Base-by-base conservation (phyloP, 2,888 invertebrate genomes). In the Drosophila hawaiiensis region DNA sequence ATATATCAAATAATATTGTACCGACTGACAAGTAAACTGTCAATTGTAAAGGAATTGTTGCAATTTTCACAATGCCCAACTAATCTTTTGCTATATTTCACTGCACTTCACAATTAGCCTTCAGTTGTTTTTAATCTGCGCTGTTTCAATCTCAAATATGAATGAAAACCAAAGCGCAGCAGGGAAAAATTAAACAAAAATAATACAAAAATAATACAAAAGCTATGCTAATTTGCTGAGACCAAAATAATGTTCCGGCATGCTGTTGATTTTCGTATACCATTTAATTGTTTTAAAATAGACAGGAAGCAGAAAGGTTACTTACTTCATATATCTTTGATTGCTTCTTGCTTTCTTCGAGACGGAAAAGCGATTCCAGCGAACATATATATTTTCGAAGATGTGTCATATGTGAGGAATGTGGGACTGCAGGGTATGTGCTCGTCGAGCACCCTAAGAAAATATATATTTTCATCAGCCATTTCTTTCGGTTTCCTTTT, bases 161-260 rank as follows among this genome's bases (percentile, higher is more conserved):
- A 49, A 37, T 33, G 25, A 58, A 43, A 56, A 49, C 33, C 25
- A 59, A 58, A 52, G 29, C 47, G 35, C 2, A 35, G 14, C 35
- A 37, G 14, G 16, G 12, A 43, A 28, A 35, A 47, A 9, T 29
- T 2, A 7, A 3, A 9, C 19, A 25, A 35, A 25, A n/a, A n/a
- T n/a, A 54, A 28, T 25, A 9, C 19, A 31, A 35, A 25, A n/a
- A 22, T 12, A 53, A n/a, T 25, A 28, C 9, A 16, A 10, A 58
- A 58, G 28, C 28, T 12, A 50, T 22, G 65, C 65, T 73, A 78
- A 73, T 69, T 77, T 68, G 73, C 47, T 55, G 39, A 43, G 37
- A 61, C 52, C 53, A 43, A 65, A 68, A 54, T 37, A 19, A 41
- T 47, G 29, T 41, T 29, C n/a, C 25, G 4, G 28, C 28, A n/a